Percentiles rank a stretch among this genome's conserved stretches.
Conservation (phyloP, 2,888 invertebrate genomes). For the Achlya flavicornis region DNA sequence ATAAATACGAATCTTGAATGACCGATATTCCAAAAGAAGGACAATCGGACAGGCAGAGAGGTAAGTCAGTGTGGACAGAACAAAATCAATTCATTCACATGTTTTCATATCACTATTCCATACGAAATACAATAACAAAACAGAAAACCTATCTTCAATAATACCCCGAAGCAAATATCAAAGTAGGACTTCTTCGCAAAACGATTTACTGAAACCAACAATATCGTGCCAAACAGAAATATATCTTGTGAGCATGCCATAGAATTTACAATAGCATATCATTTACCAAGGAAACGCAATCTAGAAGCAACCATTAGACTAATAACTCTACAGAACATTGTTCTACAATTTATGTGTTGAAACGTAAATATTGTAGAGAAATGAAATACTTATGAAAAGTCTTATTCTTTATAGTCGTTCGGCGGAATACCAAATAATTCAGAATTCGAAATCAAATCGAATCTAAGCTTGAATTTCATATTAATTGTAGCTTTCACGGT, state of each 20-base stretch:
- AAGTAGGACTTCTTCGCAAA: background rate
- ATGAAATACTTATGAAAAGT: background rate
- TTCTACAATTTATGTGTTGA: conserved; percentile 2
- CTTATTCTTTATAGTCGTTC: background rate
- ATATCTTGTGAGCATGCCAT: background rate
- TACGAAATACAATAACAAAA: background rate
- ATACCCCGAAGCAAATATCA: conserved; percentile 1
- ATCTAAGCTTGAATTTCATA: no score
- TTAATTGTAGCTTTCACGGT: no score
- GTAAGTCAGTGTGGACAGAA: no score
- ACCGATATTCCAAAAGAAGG: no score
- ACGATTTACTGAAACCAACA: background rate
- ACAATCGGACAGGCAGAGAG: no score
- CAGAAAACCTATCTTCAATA: background rate
- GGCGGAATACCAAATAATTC: no score
- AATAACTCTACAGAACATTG: conserved; percentile 5
- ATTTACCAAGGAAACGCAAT: background rate
- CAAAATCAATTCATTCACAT: no score
- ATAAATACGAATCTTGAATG: no score
- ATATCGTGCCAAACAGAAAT: background rate
- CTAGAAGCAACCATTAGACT: conserved; percentile 1
- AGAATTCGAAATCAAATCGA: no score
- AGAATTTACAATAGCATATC: background rate
- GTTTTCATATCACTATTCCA: no score
- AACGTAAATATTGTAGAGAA: background rate